Evolutionary conservation across 2,797 vertebrate species (phyloP), one percentile per base, ranked within the genome.

Genomic region (Oreonectes daqikongensis): DNA sequence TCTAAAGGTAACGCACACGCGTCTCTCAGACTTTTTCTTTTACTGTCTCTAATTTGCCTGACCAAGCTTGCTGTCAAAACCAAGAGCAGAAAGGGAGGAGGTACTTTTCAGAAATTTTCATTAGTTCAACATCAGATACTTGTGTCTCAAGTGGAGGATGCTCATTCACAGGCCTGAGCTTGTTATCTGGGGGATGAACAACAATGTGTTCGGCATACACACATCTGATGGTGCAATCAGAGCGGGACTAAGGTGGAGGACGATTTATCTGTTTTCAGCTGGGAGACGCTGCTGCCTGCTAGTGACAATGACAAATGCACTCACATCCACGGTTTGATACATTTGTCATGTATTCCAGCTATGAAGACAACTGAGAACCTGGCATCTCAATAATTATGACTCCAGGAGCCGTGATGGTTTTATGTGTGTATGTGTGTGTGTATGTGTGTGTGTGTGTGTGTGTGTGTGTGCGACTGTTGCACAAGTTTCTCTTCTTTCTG

Each of bases 281-380:
- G 67, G 63, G 80, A 88, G 86, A 74, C 61, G 63, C 79, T 84
- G 26, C 42, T 69, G 84, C 82, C 86, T 84, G 81, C 70, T 78
- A 63, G 64, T 83, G 86, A 84, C 78, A 28, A 69, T 87, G 88
- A 90, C 85, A 80, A 88, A 90, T 88, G 85, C 86, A 85, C 84
- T 84, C 81, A 86, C 30, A 46, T 79, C 52, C 12, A 2, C 22
- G 7, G 73, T 81, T 81, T 84, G 86, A 90, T 88, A 82, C 78
- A 82, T 87, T 87, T 87, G 87, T 88, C 83, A 89, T 86, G 84
- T 87, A 77, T 75, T 65, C 46, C 59, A 35, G 44, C 12, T 75
- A 35, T 55, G 20, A 85, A 83, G 84, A 86, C 83, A 87, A 91
- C 87, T 85, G 86, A 83, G 52, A 77, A 69, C 78, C 83, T 50